phyloP scores from a whole-genome alignment of 2,888 invertebrate species.

The Himalopsyche kuldschensis region DNA sequence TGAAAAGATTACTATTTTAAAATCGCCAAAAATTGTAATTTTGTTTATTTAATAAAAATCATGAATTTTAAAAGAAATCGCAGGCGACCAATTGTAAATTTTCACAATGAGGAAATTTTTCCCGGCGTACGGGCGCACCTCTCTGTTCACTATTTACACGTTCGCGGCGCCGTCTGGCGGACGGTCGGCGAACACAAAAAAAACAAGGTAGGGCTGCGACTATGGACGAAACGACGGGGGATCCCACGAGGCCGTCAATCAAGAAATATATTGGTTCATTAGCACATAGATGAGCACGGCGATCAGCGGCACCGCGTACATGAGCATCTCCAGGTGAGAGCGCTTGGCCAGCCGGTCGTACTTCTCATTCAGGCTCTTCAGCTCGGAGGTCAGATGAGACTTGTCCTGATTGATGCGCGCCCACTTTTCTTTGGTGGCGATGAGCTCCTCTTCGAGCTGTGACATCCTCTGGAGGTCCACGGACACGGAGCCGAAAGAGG shows the following conservation, averaged over 20 bases:
- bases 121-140: neutral
- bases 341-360: conserved; percentile 61
- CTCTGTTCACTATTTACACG: neutral
- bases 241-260: conserved; percentile 64
- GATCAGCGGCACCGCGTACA: conserved; percentile 61
- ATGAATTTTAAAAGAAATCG: neutral
- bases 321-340: conserved; percentile 62
- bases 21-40: neutral
- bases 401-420: conserved; percentile 67
- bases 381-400: conserved; percentile 62
- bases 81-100: neutral
- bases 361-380: conserved; percentile 62
- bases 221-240: conserved; percentile 55
- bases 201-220: conserved; percentile 27
- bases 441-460: conserved; percentile 73
- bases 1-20: neutral
- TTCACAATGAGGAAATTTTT: too few species aligned
- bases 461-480: conserved; percentile 55
- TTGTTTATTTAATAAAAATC: neutral
- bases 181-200: neutral
- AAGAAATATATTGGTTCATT: conserved; percentile 62
- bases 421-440: conserved; percentile 72
- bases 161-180: neutral
- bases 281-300: conserved; percentile 64
- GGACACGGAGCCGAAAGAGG: conserved; percentile 27